Conservation (phyloP, 1,140 invertebrate genomes). For the Melitaea cinxia region DNA sequence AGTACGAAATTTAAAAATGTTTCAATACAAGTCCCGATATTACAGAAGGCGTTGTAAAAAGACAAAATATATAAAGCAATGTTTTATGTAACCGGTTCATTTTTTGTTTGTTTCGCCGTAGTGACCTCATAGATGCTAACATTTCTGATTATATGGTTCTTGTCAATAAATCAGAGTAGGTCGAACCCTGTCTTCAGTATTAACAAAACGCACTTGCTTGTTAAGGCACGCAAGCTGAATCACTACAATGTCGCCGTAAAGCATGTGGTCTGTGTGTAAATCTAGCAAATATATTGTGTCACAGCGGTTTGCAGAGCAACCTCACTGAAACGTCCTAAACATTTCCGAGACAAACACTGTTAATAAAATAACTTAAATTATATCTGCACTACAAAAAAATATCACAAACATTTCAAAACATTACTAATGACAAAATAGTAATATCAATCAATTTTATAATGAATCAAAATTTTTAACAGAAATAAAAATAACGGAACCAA, state of each 20-base stretch:
- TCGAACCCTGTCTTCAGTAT: constrained; percentile 7
- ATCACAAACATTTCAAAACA: no score
- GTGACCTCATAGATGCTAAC: neutral
- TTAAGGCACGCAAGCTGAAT: constrained; percentile 36
- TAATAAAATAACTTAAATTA: neutral
- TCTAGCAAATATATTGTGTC: constrained; percentile 51
- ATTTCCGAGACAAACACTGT: constrained; percentile 10
- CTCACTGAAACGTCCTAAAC: constrained; percentile 11
- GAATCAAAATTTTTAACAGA: no score
- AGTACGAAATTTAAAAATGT: no score
- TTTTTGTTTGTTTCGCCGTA: neutral
- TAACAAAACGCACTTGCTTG: constrained; percentile 12
- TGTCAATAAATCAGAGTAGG: constrained; percentile 17
- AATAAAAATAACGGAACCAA: no score
- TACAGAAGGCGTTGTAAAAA: no score
- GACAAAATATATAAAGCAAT: no score
- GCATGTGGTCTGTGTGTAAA: constrained; percentile 42
- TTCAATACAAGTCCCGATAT: no score
- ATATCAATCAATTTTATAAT: no score
- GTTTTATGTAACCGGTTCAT: neutral
- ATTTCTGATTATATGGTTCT: neutral
- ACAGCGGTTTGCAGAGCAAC: constrained; percentile 25
- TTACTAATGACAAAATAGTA: no score
- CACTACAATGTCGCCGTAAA: constrained; percentile 47
- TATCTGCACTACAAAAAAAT: no score